Base-by-base conservation (phyloP, 2,113 vertebrate genomes). In the Cyprinodon variegatus region DNA sequence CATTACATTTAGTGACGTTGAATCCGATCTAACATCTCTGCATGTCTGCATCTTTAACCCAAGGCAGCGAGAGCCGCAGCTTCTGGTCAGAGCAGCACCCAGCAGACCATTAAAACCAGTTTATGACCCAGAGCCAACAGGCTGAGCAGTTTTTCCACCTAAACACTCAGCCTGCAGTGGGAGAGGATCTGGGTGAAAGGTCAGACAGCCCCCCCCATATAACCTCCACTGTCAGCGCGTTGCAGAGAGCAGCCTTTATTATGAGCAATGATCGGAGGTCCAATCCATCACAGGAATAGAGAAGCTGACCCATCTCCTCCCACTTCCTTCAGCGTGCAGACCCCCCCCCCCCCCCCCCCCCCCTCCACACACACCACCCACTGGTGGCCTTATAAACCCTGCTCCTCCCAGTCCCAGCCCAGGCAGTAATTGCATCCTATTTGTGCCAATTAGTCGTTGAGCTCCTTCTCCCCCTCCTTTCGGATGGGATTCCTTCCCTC, bases 361-460 rank as follows among this genome's bases (percentile, higher is more conserved):
- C 36, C 53, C 48, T 29, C 29, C 29, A 29, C 29, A 29, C 14
- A 59, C 65, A n/a, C 64, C 61, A 64, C 76, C 79, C 68, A 64
- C 75, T 74, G 65, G n/a, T 61, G 72, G 79, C 84, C 72, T 83
- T 74, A 80, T 82, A 88, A 91, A 90, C 70, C 82, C 71, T 74
- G 79, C 86, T 86, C 88, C 90, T 89, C 90, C 90, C 88, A 80
- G 72, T 84, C 78, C 85, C 89, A 77, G 76, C 78, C 88, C 85
- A 88, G 89, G 83, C 91, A 78, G 91, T 93, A 93, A 94, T 94
- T 94, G 91, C 90, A 91, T 85, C 92, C 92, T 87, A 94, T 95
- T 94, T 94, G 91, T 91, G 90, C 90, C 93, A 95, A 94, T 95
- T 94, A 94, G 91, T 88, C 80, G 59, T 68, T 76, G 83, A 63